phyloP scores from a whole-genome alignment of 1,140 invertebrate genomes.

The Teleogryllus occipitalis region DNA sequence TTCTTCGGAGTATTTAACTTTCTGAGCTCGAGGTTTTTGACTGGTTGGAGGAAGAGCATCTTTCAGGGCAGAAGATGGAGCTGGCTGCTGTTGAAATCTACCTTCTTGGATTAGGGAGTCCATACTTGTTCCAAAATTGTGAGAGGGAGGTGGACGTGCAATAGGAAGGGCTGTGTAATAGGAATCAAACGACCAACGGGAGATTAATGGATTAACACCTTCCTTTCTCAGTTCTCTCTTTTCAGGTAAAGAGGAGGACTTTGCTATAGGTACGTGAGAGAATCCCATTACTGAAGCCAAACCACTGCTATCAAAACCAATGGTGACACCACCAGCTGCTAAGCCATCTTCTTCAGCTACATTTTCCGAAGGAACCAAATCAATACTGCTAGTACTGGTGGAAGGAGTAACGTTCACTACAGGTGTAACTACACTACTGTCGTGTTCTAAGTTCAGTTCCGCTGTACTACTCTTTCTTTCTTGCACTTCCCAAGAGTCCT shows the following conservation, averaged over 20 bases:
- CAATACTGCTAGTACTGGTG: background rate
- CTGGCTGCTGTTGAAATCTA: background rate
- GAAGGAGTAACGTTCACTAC: background rate
- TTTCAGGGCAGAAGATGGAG: background rate
- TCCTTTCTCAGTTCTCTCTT: conserved; percentile 10
- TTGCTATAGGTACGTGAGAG: conserved; percentile 23
- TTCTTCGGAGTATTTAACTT: conserved; percentile 22
- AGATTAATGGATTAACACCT: background rate
- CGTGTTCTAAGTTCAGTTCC: background rate
- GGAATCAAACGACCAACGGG: conserved; percentile 1
- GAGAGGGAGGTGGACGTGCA: background rate
- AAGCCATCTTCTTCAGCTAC: background rate
- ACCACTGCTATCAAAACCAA: conserved; percentile 20
- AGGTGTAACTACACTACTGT: background rate
- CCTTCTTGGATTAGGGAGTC: background rate
- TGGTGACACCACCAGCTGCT: conserved; percentile 16
- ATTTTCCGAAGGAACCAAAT: background rate
- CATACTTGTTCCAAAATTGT: background rate
- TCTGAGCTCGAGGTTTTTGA: conserved; percentile 3
- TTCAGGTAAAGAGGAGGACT: conserved; percentile 25
- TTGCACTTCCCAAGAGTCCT: background rate
- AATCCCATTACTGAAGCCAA: conserved; percentile 24
- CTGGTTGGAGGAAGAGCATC: background rate
- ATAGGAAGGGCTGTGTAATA: background rate
- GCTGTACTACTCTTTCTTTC: background rate